Evolutionary conservation across 2,888 invertebrate species (phyloP).

Genomic region (Latrodectus hesperus): DNA sequence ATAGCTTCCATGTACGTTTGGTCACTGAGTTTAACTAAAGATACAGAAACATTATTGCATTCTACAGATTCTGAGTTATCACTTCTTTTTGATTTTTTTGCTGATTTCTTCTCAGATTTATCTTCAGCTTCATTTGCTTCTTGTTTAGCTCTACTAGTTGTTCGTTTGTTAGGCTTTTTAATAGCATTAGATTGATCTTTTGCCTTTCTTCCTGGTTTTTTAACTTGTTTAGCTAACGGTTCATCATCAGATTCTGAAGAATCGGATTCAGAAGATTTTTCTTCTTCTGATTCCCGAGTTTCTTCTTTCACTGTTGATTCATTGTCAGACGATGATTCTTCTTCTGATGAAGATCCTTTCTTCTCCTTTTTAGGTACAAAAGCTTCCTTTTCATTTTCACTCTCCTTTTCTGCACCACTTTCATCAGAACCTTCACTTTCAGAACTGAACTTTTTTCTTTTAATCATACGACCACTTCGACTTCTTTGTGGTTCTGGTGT

Average conservation of each 20-base stretch:
- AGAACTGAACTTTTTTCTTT: conserved; percentile 77
- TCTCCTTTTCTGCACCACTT: conserved; percentile 15
- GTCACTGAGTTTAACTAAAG: conserved; percentile 37
- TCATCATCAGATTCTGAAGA: conserved; percentile 22
- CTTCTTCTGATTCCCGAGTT: conserved; percentile 17
- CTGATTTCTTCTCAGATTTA: not conserved
- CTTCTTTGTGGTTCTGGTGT: conserved; percentile 74
- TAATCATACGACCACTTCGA: conserved; percentile 84
- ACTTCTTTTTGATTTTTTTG: not conserved
- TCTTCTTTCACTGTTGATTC: conserved; percentile 16
- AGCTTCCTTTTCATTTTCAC: conserved; percentile 9
- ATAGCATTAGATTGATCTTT: not conserved
- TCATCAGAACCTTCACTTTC: conserved; percentile 57
- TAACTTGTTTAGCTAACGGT: not conserved
- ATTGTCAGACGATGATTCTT: conserved; percentile 12
- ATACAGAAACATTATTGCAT: conserved; percentile 48
- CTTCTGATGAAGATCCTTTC: not conserved
- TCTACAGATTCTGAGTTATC: not conserved
- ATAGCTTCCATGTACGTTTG: conserved; percentile 48
- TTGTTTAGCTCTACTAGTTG: conserved; percentile 6
- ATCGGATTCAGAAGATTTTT: conserved; percentile 23
- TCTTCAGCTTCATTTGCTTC: not conserved
- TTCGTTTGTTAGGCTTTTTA: conserved; percentile 2
- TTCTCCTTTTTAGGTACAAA: not conserved
- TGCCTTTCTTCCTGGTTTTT: conserved; percentile 11